Evolutionary conservation across 2,113 vertebrate species (phyloP).

Genomic region (Mus pahari): DNA sequence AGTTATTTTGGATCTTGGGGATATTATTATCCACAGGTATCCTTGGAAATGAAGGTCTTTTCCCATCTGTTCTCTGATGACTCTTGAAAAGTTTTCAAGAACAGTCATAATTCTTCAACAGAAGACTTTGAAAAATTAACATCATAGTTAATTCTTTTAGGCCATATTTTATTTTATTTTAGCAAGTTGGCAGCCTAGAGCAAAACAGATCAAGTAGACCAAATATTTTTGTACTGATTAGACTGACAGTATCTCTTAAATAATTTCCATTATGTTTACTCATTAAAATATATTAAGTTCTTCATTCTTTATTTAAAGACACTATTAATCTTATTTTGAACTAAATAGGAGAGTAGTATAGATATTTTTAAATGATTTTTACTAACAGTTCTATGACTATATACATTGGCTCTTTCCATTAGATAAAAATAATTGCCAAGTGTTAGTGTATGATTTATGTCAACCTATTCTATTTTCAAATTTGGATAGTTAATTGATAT

Average conservation of each 20-base stretch:
- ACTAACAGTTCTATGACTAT: background rate
- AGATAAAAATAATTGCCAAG: constrained; percentile 13
- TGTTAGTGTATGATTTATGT: background rate
- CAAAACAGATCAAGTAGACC: constrained; percentile 45
- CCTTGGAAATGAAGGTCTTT: constrained; percentile 62
- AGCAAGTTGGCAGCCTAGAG: constrained; percentile 60
- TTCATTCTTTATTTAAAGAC: constrained; percentile 21
- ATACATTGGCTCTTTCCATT: background rate
- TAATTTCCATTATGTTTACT: background rate
- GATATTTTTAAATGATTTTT: background rate
- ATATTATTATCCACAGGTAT: constrained; percentile 70
- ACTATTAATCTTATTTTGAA: background rate
- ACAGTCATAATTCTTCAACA: constrained; percentile 75
- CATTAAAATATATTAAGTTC: background rate
- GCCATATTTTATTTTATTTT: constrained; percentile 49
- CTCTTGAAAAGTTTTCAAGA: constrained; percentile 75
- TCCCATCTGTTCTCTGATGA: constrained; percentile 72
- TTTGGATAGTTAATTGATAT: constrained; percentile 26
- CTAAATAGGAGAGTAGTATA: background rate
- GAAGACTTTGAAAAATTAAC: constrained; percentile 73
- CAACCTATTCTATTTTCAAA: background rate
- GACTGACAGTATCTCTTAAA: background rate
- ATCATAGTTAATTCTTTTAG: constrained; percentile 64
- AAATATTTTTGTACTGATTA: constrained; percentile 14
- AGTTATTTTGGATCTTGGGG: constrained; percentile 48